phyloP scores from a whole-genome alignment of 2,797 vertebrate species.

The Masticophis lateralis region DNA sequence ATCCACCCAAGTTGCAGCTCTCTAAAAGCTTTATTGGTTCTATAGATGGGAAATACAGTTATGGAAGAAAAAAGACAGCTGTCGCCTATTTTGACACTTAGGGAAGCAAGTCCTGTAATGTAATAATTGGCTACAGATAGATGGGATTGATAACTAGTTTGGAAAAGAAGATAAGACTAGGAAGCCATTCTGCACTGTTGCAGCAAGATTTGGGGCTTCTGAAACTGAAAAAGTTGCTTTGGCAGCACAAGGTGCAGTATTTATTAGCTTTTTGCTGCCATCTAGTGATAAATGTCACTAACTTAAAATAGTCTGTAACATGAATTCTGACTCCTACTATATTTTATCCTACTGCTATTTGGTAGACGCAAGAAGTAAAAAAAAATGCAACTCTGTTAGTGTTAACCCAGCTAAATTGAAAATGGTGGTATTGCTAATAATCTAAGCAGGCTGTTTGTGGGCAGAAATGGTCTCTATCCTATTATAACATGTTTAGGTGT shows the following conservation, averaged over 20 bases:
- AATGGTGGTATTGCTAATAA: neutral
- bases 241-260: neutral
- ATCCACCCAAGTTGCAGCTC: neutral
- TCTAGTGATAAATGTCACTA: slow-evolving; percentile 50
- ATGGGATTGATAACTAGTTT: neutral
- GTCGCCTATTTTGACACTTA: neutral
- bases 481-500: neutral
- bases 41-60: neutral
- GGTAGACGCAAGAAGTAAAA: neutral
- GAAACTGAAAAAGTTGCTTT: neutral
- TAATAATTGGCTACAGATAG: neutral
- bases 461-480: neutral
- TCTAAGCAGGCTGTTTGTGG: neutral
- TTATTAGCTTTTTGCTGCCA: slow-evolving; percentile 51
- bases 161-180: neutral
- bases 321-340: neutral
- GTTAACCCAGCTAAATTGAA: neutral
- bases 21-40: neutral
- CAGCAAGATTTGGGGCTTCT: neutral
- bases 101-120: neutral
- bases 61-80: neutral
- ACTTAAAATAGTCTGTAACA: neutral
- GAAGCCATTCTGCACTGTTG: neutral
- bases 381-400: neutral
- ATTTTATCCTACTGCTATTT: neutral